Evolutionary conservation across 2,113 vertebrate genomes (phyloP).

Genomic region (Rhabdornis inornatus): DNA sequence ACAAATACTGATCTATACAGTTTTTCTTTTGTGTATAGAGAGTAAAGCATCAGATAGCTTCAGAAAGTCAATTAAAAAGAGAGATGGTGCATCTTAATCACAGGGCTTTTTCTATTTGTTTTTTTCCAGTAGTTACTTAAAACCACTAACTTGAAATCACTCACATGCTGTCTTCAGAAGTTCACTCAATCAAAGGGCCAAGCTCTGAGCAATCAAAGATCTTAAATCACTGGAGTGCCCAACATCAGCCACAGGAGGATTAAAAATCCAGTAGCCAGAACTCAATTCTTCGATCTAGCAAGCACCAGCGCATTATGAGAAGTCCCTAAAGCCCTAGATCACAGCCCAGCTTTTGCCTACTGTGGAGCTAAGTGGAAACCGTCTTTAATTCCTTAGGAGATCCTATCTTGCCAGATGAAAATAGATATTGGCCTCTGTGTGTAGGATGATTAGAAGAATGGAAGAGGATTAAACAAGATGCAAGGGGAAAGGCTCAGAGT

Average conservation of each 20-base stretch:
- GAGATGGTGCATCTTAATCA: conserved; percentile 72
- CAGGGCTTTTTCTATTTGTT: conserved; percentile 73
- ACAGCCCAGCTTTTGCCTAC: conserved; percentile 84
- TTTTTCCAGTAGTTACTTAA: conserved; percentile 77
- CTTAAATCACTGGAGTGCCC: conserved; percentile 95
- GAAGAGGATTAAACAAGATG: conserved; percentile 89
- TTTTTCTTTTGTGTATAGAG: conserved; percentile 20
- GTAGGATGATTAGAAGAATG: conserved; percentile 95
- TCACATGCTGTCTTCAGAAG: conserved; percentile 84
- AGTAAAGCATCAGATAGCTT: conserved; percentile 63
- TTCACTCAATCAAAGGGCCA: conserved; percentile 95
- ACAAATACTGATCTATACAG: not conserved
- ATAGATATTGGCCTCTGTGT: conserved; percentile 95
- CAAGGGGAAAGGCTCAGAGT: conserved; percentile 70
- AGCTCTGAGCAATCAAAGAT: conserved; percentile 95
- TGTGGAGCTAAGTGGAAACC: conserved; percentile 81
- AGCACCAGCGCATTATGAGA: conserved; percentile 89
- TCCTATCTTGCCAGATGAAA: conserved; percentile 96
- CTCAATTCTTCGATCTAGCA: conserved; percentile 90
- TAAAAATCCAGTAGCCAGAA: conserved; percentile 98
- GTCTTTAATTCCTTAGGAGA: conserved; percentile 97
- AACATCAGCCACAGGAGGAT: conserved; percentile 93
- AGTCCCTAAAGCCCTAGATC: conserved; percentile 95
- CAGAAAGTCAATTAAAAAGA: conserved; percentile 77
- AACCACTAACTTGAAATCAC: conserved; percentile 83